These are phyloP conservation scores for Bellardia pandia DNA, from an alignment of 2,888 invertebrate species.

Conservation along the genomic window DNA sequence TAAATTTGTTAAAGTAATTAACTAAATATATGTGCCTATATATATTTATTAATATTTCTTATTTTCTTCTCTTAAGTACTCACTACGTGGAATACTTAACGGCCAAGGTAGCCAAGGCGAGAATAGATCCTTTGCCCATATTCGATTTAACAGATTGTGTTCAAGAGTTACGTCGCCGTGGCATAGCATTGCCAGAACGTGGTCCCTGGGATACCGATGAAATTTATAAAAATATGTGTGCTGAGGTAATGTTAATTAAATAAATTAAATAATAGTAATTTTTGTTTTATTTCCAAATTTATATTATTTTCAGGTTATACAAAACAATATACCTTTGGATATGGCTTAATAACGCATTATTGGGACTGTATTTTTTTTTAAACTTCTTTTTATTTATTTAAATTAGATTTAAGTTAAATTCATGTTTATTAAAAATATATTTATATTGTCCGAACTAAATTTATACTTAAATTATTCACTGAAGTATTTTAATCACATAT, in stretches of 20 bases:
- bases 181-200: slow-evolving; percentile 92
- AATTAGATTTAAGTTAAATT: slow-evolving; percentile 36
- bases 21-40: too few species aligned
- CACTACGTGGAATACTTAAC: slow-evolving; percentile 99
- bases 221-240: slow-evolving; percentile 92
- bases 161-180: slow-evolving; percentile 93
- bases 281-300: slow-evolving; percentile 32
- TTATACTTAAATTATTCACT: background rate
- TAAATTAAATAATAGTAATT: slow-evolving; percentile 38
- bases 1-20: too few species aligned
- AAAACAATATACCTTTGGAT: slow-evolving; percentile 81
- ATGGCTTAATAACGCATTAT: slow-evolving; percentile 19
- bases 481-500: too few species aligned
- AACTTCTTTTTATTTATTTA: slow-evolving; percentile 28
- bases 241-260: slow-evolving; percentile 87
- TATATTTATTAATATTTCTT: background rate
- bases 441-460: slow-evolving; percentile 50
- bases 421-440: slow-evolving; percentile 52
- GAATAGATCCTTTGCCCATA: slow-evolving; percentile 94
- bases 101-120: slow-evolving; percentile 91
- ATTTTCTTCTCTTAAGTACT: slow-evolving; percentile 86
- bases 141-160: slow-evolving; percentile 94
- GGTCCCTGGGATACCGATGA: slow-evolving; percentile 93
- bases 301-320: slow-evolving; percentile 78
- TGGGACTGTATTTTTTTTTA: background rate